Conservation (phyloP, 2,888 invertebrate species). For the Sialis lutaria region DNA sequence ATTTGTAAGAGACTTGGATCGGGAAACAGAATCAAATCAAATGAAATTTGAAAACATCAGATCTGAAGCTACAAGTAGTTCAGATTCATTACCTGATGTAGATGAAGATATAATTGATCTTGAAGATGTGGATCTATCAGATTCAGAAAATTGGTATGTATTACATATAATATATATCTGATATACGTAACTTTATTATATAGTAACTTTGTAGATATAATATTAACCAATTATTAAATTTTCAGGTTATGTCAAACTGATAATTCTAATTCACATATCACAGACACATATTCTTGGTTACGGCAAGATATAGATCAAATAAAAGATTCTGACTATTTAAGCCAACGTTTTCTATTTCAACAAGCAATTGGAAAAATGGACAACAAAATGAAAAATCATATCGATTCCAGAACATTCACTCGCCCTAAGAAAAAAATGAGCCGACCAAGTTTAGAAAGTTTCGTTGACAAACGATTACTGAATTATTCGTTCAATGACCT, state of each 20-base stretch:
- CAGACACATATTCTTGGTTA: slow-evolving; percentile 12
- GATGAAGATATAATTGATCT: slow-evolving; percentile 34
- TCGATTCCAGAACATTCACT: slow-evolving; percentile 53
- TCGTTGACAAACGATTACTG: not conserved
- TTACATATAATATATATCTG: not conserved
- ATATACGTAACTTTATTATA: slow-evolving; percentile 5
- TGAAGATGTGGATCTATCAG: slow-evolving; percentile 33
- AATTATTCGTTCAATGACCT: not conserved
- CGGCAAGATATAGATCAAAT: slow-evolving; percentile 11
- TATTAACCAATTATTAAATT: slow-evolving; percentile 4
- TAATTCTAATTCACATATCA: slow-evolving; percentile 6
- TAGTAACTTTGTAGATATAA: not conserved
- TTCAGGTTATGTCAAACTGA: slow-evolving; percentile 13
- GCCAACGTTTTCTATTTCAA: not conserved
- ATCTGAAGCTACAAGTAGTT: no score
- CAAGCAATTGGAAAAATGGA: not conserved
- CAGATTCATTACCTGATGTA: not conserved
- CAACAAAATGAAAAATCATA: slow-evolving; percentile 28
- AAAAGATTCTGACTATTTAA: not conserved
- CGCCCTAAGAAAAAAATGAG: slow-evolving; percentile 41
- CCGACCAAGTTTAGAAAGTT: slow-evolving; percentile 39
- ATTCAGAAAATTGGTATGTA: slow-evolving; percentile 41
- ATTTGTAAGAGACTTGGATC: no score
- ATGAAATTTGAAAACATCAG: no score
- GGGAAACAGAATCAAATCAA: no score